Percentiles rank a stretch among this genome's conserved stretches.
phyloP scores from a whole-genome alignment of 2,113 vertebrate species.

The Aythya baeri region DNA sequence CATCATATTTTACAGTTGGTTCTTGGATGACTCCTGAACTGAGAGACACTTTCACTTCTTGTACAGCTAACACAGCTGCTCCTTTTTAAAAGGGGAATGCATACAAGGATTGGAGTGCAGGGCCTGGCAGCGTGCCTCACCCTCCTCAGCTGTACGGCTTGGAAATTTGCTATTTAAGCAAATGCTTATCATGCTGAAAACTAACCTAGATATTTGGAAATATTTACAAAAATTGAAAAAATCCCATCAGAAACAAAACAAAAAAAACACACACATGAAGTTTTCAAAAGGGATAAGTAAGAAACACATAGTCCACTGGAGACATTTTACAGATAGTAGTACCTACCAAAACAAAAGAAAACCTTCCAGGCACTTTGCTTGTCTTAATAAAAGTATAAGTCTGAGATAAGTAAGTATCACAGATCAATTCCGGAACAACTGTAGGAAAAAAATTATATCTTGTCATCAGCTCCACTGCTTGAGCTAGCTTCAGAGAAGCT shows the following conservation, averaged over 20 bases:
- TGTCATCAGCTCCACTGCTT: neutral
- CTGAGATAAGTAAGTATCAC: neutral
- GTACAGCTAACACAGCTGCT: constrained; percentile 49
- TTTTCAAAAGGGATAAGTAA: neutral
- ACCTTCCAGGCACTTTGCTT: neutral
- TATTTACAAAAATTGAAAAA: neutral
- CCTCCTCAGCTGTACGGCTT: constrained; percentile 43
- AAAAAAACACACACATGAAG: neutral
- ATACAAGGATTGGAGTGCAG: neutral
- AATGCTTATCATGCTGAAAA: neutral
- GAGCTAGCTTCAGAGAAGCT: neutral
- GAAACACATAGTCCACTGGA: neutral
- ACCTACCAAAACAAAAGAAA: neutral
- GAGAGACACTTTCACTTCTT: constrained; percentile 42
- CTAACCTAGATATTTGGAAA: neutral
- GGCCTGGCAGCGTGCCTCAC: constrained; percentile 27
- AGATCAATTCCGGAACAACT: neutral
- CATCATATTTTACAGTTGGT: neutral
- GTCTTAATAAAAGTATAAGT: neutral
- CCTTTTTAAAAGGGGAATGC: neutral
- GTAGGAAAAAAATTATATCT: neutral
- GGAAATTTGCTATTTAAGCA: constrained; percentile 44
- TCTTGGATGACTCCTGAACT: constrained; percentile 51
- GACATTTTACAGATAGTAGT: neutral
- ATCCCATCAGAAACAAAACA: neutral